These are phyloP conservation scores for Pteria penguin DNA, from an alignment of 2,888 invertebrate genomes.

Conservation along the genomic window DNA sequence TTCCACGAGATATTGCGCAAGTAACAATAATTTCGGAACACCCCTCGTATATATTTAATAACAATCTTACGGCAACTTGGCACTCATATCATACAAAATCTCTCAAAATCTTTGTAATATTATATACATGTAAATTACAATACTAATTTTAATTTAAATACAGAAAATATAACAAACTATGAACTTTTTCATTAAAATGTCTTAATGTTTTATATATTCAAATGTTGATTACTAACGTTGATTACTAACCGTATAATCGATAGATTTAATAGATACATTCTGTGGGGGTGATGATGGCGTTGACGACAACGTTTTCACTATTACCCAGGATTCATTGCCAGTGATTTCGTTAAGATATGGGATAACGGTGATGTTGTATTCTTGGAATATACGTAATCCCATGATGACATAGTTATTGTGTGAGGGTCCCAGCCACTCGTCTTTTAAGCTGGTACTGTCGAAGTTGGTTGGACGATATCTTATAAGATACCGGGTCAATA, in stretches of 20 bases:
- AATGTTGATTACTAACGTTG: background rate
- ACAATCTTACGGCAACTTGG: too few species aligned
- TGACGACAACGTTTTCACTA: conserved; percentile 55
- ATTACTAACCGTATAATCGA: conserved; percentile 63
- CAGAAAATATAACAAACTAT: too few species aligned
- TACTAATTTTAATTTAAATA: too few species aligned
- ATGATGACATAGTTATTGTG: conserved; percentile 47
- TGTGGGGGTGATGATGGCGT: conserved; percentile 58
- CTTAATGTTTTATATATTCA: too few species aligned
- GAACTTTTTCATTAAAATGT: too few species aligned
- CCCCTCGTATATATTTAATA: too few species aligned
- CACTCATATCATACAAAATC: too few species aligned
- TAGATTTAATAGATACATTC: conserved; percentile 43
- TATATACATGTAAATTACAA: too few species aligned
- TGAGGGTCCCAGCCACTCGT: conserved; percentile 44
- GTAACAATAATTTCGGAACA: too few species aligned
- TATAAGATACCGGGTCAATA: conserved; percentile 27
- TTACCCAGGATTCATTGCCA: conserved; percentile 60
- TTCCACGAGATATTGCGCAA: too few species aligned
- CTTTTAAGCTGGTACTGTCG: conserved; percentile 18
- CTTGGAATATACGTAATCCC: conserved; percentile 4
- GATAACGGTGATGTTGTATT: conserved; percentile 47
- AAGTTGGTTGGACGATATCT: conserved; percentile 21
- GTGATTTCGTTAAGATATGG: conserved; percentile 59
- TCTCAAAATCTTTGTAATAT: too few species aligned